phyloP scores from a whole-genome alignment of 35 echinoderm and acorn worm genomes.

The Ptychodera flava region DNA sequence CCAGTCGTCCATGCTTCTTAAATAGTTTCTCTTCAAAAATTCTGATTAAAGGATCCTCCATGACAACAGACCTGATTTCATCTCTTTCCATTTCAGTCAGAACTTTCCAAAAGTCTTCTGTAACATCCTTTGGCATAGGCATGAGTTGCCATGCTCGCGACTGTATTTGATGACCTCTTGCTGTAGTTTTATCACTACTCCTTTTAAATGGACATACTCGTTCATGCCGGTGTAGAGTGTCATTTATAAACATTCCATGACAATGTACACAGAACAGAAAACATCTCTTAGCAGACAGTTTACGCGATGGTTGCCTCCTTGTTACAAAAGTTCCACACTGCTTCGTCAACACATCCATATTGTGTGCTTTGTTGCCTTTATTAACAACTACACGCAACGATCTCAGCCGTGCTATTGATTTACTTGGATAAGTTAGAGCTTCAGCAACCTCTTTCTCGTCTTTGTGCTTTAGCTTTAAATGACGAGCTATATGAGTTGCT shows the following conservation, averaged over 20 bases:
- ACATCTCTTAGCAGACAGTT: neutral
- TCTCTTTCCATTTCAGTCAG: neutral
- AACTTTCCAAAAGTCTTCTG: neutral
- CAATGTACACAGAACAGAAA: neutral
- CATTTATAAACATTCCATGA: neutral
- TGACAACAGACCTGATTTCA: neutral
- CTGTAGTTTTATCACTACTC: neutral
- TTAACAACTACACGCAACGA: neutral
- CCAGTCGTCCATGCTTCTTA: neutral
- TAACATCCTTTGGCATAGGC: neutral
- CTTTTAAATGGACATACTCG: neutral
- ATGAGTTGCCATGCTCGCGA: neutral
- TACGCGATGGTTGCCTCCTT: neutral
- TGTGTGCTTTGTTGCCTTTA: neutral
- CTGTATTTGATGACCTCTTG: neutral
- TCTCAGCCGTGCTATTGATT: neutral
- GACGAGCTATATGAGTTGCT: neutral
- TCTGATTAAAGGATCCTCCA: neutral
- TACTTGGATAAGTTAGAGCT: neutral
- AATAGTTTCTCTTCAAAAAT: neutral
- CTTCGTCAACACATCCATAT: neutral
- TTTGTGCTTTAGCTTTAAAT: neutral
- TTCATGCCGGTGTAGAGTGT: neutral
- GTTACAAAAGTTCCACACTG: neutral
- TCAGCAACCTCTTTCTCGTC: neutral